These are phyloP conservation scores for Bubo bubo DNA, from an alignment of 2,113 vertebrate species.

Conservation along the genomic window DNA sequence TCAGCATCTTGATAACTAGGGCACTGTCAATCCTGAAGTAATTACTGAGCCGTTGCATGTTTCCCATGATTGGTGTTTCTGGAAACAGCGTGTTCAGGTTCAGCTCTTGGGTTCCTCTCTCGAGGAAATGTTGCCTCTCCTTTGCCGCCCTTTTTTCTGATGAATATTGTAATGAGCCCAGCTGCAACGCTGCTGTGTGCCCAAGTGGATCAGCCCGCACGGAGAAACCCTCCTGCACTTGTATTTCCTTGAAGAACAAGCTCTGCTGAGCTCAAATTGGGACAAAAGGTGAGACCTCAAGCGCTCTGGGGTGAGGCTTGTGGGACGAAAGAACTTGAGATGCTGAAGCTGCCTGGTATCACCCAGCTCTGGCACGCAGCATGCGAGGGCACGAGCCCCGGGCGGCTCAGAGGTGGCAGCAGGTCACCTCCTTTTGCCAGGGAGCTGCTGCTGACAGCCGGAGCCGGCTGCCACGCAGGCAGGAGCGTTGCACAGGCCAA, in stretches of 20 bases:
- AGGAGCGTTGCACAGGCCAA: neutral
- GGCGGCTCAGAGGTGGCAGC: accelerated
- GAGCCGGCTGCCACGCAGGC: neutral
- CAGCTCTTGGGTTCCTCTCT: neutral
- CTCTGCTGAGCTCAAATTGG: neutral
- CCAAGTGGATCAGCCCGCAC: accelerated
- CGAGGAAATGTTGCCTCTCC: neutral
- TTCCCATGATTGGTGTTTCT: neutral
- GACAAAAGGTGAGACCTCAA: neutral
- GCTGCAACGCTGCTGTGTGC: neutral
- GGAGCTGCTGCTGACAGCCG: neutral
- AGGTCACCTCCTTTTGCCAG: neutral
- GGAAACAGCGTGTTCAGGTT: neutral
- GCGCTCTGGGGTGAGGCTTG: neutral
- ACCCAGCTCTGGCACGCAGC: neutral
- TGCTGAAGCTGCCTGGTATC: neutral
- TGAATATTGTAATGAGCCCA: accelerated
- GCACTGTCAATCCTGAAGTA: neutral
- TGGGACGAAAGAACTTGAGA: neutral
- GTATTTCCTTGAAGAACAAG: neutral
- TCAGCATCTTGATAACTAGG: neutral
- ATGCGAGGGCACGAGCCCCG: accelerated
- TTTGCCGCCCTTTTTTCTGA: neutral
- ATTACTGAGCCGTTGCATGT: neutral
- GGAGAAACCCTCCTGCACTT: neutral